Evolutionary conservation across 1,140 invertebrate genomes (phyloP).

Genomic region (Drosophila suzukii): DNA sequence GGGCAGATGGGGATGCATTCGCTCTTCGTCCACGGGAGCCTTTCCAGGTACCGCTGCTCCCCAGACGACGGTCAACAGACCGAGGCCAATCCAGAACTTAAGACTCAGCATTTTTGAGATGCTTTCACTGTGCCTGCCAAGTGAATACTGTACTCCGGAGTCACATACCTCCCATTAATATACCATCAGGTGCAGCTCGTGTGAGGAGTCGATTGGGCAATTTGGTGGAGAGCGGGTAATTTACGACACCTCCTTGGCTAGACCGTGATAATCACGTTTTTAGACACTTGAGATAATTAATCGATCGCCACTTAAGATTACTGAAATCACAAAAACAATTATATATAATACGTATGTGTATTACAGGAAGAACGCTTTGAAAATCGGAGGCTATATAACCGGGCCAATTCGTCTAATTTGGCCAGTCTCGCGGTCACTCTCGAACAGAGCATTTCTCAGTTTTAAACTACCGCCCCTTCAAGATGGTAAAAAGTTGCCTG

Average conservation of each 20-base stretch:
- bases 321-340: slow-evolving; percentile 62
- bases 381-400: slow-evolving; percentile 62
- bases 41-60: slow-evolving; percentile 54
- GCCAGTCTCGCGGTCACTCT: slow-evolving; percentile 47
- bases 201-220: slow-evolving; percentile 39
- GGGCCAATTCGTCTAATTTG: slow-evolving; percentile 10
- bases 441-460: slow-evolving; percentile 20
- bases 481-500: slow-evolving; percentile 30
- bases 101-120: slow-evolving; percentile 48
- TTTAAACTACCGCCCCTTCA: slow-evolving; percentile 1
- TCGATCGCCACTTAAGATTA: slow-evolving; percentile 62
- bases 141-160: slow-evolving; percentile 51
- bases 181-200: slow-evolving; percentile 45
- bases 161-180: slow-evolving; percentile 39
- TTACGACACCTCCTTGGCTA: slow-evolving; percentile 38
- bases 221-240: slow-evolving; percentile 4
- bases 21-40: slow-evolving; percentile 24
- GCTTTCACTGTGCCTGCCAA: slow-evolving; percentile 40
- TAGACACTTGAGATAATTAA: slow-evolving; percentile 57
- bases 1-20: slow-evolving; percentile 65
- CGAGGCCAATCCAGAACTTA: slow-evolving; percentile 26
- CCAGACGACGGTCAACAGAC: slow-evolving; percentile 24
- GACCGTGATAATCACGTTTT: slow-evolving; percentile 57
- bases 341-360: slow-evolving; percentile 5
- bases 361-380: slow-evolving; percentile 3